Evolutionary conservation across 92 coral and sea anemone species (phyloP).

Genomic region (Phenganax subtilis): DNA sequence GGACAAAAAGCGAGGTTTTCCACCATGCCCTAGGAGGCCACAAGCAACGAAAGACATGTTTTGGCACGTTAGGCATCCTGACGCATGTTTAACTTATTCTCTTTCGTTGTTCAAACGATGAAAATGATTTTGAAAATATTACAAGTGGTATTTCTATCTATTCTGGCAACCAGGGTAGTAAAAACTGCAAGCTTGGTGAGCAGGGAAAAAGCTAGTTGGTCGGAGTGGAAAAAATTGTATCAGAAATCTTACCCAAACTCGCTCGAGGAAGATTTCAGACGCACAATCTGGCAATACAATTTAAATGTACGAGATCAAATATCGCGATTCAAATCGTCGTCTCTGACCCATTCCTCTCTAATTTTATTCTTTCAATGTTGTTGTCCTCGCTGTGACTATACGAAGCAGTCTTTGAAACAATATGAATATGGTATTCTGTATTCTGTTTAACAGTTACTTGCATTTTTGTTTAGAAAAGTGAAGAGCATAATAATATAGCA

Average conservation of each 20-base stretch:
- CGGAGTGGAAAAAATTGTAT: conserved; percentile 65
- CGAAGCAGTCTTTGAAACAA: no score
- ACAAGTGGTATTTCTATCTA: not conserved
- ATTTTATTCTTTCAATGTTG: no score
- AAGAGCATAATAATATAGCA: not conserved
- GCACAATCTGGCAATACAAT: conserved; percentile 64
- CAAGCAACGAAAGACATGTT: not conserved
- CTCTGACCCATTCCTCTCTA: no score
- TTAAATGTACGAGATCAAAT: conserved; percentile 43
- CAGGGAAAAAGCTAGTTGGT: conserved; percentile 46
- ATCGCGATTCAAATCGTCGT: not conserved
- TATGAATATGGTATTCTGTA: no score
- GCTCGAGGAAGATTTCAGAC: conserved; percentile 56
- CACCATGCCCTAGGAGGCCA: no score
- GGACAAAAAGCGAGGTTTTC: no score
- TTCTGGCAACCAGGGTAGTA: not conserved
- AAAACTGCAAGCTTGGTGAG: not conserved
- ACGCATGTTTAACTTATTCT: not conserved
- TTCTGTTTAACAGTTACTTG: not conserved
- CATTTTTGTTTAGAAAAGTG: conserved; percentile 5
- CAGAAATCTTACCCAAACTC: conserved; percentile 46
- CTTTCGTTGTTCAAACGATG: not conserved
- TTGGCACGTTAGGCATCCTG: not conserved
- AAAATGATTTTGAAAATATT: not conserved
- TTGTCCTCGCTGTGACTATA: not conserved